Conservation (phyloP, 2,797 vertebrate species). For the Garrulus glandarius region DNA sequence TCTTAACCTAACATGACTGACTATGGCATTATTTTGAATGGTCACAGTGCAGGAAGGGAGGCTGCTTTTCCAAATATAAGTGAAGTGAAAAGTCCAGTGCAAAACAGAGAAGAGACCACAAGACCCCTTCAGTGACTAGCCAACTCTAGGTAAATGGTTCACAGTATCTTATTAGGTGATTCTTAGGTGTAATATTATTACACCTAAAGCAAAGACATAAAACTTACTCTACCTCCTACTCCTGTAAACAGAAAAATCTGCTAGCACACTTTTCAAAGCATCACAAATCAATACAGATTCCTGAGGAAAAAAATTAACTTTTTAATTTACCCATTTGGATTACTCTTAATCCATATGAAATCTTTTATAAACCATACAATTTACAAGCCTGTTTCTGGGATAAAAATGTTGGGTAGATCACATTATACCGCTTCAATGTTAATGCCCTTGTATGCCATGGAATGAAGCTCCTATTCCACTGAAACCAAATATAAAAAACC, state of each 20-base stretch:
- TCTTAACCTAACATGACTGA: background rate
- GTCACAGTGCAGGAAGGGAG: background rate
- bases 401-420: background rate
- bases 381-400: background rate
- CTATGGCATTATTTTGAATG: rapidly evolving
- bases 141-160: background rate
- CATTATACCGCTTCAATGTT: background rate
- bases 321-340: background rate
- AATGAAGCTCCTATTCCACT: background rate
- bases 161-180: background rate
- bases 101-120: background rate
- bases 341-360: background rate
- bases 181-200: background rate
- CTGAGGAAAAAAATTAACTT: background rate
- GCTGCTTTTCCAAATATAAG: background rate
- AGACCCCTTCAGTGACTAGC: background rate
- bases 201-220: background rate
- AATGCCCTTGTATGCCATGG: background rate
- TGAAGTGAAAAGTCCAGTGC: background rate
- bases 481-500: background rate
- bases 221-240: background rate
- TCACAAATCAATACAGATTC: background rate
- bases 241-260: background rate
- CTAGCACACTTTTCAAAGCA: background rate
- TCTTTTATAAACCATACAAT: background rate